phyloP scores from a whole-genome alignment of 2,797 vertebrate species.

The Leucoraja ocellata region DNA sequence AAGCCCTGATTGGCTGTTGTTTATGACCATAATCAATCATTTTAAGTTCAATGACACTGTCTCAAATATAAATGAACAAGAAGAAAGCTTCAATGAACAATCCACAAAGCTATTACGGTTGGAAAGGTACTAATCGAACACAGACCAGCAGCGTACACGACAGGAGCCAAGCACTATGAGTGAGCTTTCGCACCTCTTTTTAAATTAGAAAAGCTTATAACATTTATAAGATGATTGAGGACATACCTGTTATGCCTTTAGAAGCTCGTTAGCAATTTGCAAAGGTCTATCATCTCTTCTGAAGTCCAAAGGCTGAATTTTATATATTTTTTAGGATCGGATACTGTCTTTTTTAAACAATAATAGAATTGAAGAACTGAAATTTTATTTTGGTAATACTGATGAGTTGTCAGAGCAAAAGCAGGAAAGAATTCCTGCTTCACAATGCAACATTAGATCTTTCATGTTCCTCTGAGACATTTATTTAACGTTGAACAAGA shows the following conservation, averaged over 20 bases:
- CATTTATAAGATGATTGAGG: neutral
- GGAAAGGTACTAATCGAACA: neutral
- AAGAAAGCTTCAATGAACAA: neutral
- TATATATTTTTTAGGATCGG: neutral
- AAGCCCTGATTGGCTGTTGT: neutral
- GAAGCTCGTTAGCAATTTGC: neutral
- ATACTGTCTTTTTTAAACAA: neutral
- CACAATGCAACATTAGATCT: neutral
- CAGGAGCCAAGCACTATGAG: neutral
- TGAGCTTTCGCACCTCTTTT: neutral
- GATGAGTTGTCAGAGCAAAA: neutral
- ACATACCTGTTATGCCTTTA: neutral
- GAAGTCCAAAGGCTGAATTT: neutral
- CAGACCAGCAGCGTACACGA: neutral
- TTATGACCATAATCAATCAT: neutral
- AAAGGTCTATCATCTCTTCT: neutral
- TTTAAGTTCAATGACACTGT: neutral
- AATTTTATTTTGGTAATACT: neutral
- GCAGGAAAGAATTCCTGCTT: neutral
- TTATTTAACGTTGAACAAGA: neutral
- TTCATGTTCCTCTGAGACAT: neutral
- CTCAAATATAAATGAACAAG: neutral
- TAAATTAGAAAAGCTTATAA: neutral
- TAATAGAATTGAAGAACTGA: neutral
- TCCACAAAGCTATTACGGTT: neutral